Base-by-base conservation (phyloP, 2,797 vertebrate species). In the Anableps anableps region DNA sequence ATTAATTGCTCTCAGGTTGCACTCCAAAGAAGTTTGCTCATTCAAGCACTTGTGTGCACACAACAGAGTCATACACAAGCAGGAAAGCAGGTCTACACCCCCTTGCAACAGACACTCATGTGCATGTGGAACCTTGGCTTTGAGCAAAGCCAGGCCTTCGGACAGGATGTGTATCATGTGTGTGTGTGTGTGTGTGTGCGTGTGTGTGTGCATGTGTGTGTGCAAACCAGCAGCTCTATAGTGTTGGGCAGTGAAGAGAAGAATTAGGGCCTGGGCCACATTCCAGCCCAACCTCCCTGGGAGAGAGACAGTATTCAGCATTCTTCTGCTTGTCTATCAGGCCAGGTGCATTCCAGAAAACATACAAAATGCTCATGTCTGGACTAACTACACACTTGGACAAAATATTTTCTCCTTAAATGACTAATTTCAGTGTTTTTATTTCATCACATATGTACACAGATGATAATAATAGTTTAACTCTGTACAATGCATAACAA, bases 281-380 rank as follows among this genome's bases (percentile, higher is more conserved):
- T 96, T 96, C 95, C 95, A 95, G 89, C 83, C 90, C 88, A 94
- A 90, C 93, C 93, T 95, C 94, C 94, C 89, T 93, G 93, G 94
- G 92, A 74, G 91, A 94, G 92, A 93, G 91, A 93, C 90, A 88
- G 93, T 89, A 84, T 93, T 93, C 92, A 92, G 91, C 95, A 96
- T 96, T 96, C 95, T 93, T 89, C 86, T 88, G 89, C 93, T 91
- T 94, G 92, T 89, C 89, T 91, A 92, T 95, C 94, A 95, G 93
- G 82, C 93, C 94, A 96, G 95, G 95, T 96, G 94, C 94, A 95
- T 95, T 93, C 94, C 93, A 90, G 77, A 81, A 89, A 80, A 89
- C 78, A 90, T 89, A 88, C 85, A 88, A 34, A 74, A 34, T 45
- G 36, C 34, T 75, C 55, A 78, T 72, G 77, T 45, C 78, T 48